phyloP scores from a whole-genome alignment of 1,140 invertebrate species.

The Penaeus chinensis region DNA sequence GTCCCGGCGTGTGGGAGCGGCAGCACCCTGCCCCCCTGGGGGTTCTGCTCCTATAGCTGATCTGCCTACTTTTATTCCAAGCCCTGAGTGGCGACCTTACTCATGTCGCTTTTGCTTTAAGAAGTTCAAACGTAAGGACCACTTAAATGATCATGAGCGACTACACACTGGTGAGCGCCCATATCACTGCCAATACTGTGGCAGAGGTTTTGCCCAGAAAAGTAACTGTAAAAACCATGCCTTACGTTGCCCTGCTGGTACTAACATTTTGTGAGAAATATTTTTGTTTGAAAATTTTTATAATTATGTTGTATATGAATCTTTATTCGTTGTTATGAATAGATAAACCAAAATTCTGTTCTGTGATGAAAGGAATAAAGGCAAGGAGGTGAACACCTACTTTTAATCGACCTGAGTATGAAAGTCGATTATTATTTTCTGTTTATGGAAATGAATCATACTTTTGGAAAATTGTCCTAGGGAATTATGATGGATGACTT shows the following conservation, averaged over 20 bases:
- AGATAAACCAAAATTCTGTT: too few species aligned
- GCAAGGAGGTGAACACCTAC: too few species aligned
- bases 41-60: constrained; percentile 31
- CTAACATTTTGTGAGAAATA: constrained; percentile 37
- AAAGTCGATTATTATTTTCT: too few species aligned
- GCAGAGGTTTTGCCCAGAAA: constrained; percentile 69
- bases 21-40: constrained; percentile 42
- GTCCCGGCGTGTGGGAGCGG: constrained; percentile 38
- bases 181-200: constrained; percentile 73
- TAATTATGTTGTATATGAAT: background rate
- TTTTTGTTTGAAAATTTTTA: background rate
- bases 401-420: too few species aligned
- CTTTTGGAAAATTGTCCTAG: too few species aligned
- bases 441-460: too few species aligned
- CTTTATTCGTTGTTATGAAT: background rate
- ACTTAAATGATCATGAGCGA: constrained; percentile 66
- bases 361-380: too few species aligned
- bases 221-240: constrained; percentile 61
- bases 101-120: constrained; percentile 67
- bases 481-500: too few species aligned
- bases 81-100: constrained; percentile 60
- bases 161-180: constrained; percentile 69
- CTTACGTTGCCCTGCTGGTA: constrained; percentile 43
- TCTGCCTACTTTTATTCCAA: constrained; percentile 32
- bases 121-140: constrained; percentile 77